Evolutionary conservation across 30 jellyfish, hydroid and myxozoan species (phyloP).

Genomic region (Hydra vulgaris): DNA sequence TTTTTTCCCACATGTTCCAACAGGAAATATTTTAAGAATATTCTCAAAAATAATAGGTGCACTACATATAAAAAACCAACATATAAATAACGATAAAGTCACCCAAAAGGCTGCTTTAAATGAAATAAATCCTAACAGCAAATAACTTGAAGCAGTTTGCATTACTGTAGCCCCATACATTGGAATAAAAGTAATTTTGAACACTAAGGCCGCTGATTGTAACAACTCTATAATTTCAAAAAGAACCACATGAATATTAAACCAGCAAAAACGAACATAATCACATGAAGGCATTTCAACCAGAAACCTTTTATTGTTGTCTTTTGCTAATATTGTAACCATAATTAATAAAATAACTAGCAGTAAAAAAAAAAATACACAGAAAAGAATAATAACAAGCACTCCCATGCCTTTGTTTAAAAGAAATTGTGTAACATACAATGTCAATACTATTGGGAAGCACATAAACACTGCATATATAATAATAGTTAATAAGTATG

Average conservation of each 20-base stretch:
- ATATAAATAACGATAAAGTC: slow-evolving; percentile 32
- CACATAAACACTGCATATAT: slow-evolving; percentile 41
- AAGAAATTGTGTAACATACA: slow-evolving; percentile 48
- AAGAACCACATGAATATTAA: slow-evolving; percentile 52
- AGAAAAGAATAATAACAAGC: slow-evolving; percentile 34
- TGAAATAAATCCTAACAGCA: slow-evolving; percentile 56
- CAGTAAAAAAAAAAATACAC: slow-evolving; percentile 36
- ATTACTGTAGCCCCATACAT: slow-evolving; percentile 56
- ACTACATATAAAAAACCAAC: slow-evolving; percentile 74
- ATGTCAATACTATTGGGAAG: slow-evolving; percentile 46
- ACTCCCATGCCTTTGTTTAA: slow-evolving; percentile 51
- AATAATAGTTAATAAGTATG: slow-evolving; percentile 32
- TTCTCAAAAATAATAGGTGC: slow-evolving; percentile 88
- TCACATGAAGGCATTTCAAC: slow-evolving; percentile 50
- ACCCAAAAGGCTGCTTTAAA: slow-evolving; percentile 46
- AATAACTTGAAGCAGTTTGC: slow-evolving; percentile 45
- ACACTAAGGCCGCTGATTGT: slow-evolving; percentile 65
- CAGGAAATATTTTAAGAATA: slow-evolving; percentile 62
- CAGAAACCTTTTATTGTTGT: not conserved
- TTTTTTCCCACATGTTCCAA: slow-evolving; percentile 65
- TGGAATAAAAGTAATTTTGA: slow-evolving; percentile 48
- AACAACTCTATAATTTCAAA: slow-evolving; percentile 77
- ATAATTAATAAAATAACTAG: slow-evolving; percentile 37
- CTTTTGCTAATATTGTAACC: slow-evolving; percentile 43
- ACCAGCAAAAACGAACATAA: slow-evolving; percentile 82